Evolutionary conservation across 2,113 vertebrate genomes (phyloP).

Genomic region (Collichthys lucidus): DNA sequence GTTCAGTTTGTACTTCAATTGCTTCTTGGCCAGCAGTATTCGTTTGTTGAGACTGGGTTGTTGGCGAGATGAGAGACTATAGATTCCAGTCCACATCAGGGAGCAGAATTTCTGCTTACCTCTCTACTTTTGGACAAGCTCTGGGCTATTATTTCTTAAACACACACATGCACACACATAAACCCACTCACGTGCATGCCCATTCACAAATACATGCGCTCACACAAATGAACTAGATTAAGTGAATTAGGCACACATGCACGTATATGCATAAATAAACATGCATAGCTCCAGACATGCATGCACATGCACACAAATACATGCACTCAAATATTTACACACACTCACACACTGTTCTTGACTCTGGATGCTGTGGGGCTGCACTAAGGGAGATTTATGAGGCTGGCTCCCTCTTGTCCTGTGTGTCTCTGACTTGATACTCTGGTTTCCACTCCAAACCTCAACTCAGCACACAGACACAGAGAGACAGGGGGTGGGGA

Average conservation of each 20-base stretch:
- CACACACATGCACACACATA: background rate
- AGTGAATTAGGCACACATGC: background rate
- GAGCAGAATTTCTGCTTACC: slow-evolving; percentile 58
- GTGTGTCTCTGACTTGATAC: slow-evolving; percentile 71
- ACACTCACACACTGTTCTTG: slow-evolving; percentile 23
- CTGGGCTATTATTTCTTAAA: slow-evolving; percentile 16
- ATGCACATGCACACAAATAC: background rate
- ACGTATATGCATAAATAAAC: background rate
- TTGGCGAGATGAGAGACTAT: slow-evolving; percentile 32
- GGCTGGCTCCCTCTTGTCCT: slow-evolving; percentile 74
- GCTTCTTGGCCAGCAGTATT: slow-evolving; percentile 22
- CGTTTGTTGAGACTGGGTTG: slow-evolving; percentile 40
- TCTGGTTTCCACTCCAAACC: slow-evolving; percentile 79
- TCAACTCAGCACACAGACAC: slow-evolving; percentile 73
- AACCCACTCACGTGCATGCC: background rate
- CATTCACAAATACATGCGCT: background rate
- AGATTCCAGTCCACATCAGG: slow-evolving; percentile 56
- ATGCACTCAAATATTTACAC: background rate
- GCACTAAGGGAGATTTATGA: slow-evolving; percentile 72
- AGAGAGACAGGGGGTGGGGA: slow-evolving; percentile 45
- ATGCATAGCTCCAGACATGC: background rate
- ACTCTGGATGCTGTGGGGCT: slow-evolving; percentile 65
- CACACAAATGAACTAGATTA: background rate
- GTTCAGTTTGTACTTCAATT: slow-evolving; percentile 15
- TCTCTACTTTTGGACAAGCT: slow-evolving; percentile 42